Conservation (phyloP, 2,113 vertebrate species). For the Gymnarchus niloticus region DNA sequence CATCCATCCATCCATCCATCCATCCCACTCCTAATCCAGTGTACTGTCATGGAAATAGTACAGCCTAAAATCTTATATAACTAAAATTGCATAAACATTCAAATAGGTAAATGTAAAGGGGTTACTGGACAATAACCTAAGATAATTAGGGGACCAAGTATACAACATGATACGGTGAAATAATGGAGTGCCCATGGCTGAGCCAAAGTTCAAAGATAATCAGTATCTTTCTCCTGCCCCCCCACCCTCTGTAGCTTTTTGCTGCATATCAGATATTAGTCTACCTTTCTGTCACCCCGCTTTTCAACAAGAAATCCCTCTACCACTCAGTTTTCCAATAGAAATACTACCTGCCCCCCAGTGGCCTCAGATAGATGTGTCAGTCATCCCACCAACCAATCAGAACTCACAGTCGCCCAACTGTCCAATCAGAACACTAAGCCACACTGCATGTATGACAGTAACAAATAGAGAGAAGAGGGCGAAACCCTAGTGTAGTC, state of each 20-base stretch:
- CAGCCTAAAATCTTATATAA: background rate
- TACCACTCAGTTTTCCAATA: background rate
- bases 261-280: background rate
- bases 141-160: background rate
- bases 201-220: background rate
- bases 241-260: background rate
- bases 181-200: background rate
- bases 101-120: background rate
- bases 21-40: background rate
- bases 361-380: background rate
- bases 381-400: background rate
- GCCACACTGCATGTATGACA: background rate
- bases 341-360: background rate
- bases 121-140: background rate
- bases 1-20: background rate
- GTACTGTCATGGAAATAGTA: background rate
- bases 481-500: background rate
- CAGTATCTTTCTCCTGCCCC: background rate
- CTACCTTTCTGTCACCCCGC: background rate
- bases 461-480: background rate
- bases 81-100: background rate
- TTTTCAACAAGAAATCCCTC: background rate
- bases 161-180: background rate
- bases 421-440: background rate
- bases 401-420: background rate